phyloP scores from a whole-genome alignment of 2,797 vertebrate species.

The Falco novaeseelandiae region DNA sequence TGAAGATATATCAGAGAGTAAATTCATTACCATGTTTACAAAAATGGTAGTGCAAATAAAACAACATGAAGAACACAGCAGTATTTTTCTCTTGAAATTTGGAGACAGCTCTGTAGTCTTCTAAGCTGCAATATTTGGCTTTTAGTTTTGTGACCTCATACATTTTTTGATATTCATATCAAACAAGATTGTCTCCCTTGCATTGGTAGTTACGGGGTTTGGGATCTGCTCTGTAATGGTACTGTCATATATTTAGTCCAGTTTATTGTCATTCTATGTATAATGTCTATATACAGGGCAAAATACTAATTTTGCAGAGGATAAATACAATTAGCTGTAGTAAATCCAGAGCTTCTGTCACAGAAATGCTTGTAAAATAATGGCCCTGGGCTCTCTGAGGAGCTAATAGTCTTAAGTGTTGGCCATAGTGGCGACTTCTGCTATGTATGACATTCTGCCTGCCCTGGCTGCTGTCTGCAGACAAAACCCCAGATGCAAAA shows the following conservation, averaged over 20 bases:
- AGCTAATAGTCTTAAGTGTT: not conserved
- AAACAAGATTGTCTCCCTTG: not conserved
- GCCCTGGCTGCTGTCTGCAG: not conserved
- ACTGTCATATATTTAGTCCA: not conserved
- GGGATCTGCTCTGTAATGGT: not conserved
- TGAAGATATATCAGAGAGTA: not conserved
- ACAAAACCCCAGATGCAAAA: not conserved
- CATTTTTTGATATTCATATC: not conserved
- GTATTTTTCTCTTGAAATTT: not conserved
- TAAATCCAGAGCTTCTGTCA: not conserved
- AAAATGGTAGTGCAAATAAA: not conserved
- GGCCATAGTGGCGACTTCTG: not conserved
- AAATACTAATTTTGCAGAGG: not conserved
- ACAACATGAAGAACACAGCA: not conserved
- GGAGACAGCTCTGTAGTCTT: not conserved
- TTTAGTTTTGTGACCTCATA: not conserved
- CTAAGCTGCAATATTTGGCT: not conserved
- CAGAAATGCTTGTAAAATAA: not conserved
- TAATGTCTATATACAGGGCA: not conserved
- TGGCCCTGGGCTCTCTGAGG: not conserved
- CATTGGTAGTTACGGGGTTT: not conserved
- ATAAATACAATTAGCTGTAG: not conserved
- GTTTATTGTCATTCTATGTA: not conserved
- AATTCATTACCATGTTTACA: not conserved
- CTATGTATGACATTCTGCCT: not conserved